Conservation (phyloP, 37 sponge, comb jelly and placozoan genomes). For the Beroe forskalii region DNA sequence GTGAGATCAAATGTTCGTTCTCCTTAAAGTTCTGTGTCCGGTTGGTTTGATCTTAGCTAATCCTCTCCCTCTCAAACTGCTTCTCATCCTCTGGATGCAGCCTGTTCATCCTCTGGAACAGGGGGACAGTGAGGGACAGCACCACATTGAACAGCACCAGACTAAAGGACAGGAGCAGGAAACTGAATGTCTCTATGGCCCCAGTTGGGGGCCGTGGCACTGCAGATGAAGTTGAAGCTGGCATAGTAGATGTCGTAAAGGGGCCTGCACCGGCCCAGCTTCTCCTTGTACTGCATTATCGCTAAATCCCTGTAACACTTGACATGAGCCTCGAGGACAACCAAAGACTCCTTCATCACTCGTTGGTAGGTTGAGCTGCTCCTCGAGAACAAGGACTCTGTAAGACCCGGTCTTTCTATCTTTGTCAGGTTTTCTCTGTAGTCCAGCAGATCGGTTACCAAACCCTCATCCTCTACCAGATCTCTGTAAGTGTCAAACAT, state of each 20-base stretch:
- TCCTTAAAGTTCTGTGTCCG: too few relatives aligned
- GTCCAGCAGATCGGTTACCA: neutral
- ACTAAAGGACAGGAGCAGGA: neutral
- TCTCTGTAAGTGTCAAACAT: neutral
- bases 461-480: neutral
- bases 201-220: neutral
- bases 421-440: neutral
- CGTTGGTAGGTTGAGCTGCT: neutral
- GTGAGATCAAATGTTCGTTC: too few relatives aligned
- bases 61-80: neutral
- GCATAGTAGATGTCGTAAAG: neutral
- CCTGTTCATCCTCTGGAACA: neutral
- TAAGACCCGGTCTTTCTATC: neutral
- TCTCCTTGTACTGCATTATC: neutral
- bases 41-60: too few relatives aligned
- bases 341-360: neutral
- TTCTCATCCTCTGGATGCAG: neutral
- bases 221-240: neutral
- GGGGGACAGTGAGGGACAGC: neutral
- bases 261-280: neutral
- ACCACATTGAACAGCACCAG: neutral
- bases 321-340: neutral
- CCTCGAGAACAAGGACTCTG: neutral
- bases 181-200: neutral
- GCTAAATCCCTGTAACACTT: neutral